A percentile compares a stretch with the other conserved stretches of the same genome.
Conservation (phyloP, 1,140 invertebrate genomes). For the Hirudo medicinalis region DNA sequence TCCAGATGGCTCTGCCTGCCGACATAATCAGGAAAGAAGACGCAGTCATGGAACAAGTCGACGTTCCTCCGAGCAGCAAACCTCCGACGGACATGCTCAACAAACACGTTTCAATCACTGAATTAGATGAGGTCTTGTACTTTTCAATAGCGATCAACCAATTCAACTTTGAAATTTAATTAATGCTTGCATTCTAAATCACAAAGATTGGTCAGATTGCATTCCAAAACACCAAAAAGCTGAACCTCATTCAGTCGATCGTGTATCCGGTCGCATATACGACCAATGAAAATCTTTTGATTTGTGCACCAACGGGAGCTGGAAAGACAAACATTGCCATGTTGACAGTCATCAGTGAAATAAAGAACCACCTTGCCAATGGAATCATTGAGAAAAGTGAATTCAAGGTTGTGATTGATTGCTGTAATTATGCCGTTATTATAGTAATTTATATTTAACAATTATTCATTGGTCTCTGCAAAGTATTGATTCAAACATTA, state of each 20-base stretch:
- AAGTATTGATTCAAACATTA: background rate
- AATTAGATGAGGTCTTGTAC: too few relatives aligned
- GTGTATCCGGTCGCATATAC: conserved; percentile 89
- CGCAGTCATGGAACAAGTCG: too few relatives aligned
- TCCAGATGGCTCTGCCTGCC: too few relatives aligned
- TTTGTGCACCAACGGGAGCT: conserved; percentile 42
- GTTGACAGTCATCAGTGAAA: conserved; percentile 74
- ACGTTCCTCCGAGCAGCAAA: too few relatives aligned
- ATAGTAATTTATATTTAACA: too few relatives aligned
- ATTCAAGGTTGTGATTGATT: conserved; percentile 64
- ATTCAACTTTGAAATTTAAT: too few relatives aligned
- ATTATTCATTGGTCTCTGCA: too few relatives aligned
- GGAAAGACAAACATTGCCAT: conserved; percentile 95
- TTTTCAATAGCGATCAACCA: too few relatives aligned
- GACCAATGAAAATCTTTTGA: conserved; percentile 86
- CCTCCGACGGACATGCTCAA: too few relatives aligned
- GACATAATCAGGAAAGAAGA: too few relatives aligned
- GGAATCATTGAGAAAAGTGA: conserved; percentile 69
- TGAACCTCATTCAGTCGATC: conserved; percentile 90
- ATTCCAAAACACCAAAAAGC: conserved; percentile 67
- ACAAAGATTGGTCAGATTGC: conserved; percentile 31
- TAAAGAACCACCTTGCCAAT: conserved; percentile 62
- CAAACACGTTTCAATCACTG: too few relatives aligned
- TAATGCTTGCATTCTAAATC: too few relatives aligned
- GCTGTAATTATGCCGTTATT: background rate